Evolutionary conservation across 2,888 invertebrate species (phyloP), one percentile per base, ranked within the genome.

Genomic region (Dinocampus coccinellae): DNA sequence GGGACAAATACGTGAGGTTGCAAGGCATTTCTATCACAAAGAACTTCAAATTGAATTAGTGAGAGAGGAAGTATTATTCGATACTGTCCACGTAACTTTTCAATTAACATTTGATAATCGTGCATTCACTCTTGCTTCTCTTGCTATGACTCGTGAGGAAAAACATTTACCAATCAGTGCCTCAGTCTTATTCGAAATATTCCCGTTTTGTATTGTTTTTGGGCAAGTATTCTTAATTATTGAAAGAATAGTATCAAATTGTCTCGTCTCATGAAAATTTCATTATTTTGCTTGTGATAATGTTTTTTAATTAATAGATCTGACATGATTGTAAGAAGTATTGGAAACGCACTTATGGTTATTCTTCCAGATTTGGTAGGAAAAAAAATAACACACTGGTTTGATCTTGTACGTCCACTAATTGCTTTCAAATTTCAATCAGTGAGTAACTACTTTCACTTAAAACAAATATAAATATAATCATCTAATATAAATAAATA

Each of bases 181-280:
- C 0, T 93, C 95, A 10, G 94, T 97, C 29, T 90, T 98, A 58
- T 97, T 98, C 82, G 97, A 98, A 87, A 96, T 98, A 83, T 99
- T 99, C 87, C 98, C 99, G 1, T 99, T 99, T 90, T 97, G 97
- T 88, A 95, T 99, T 78, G 97, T 98, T 53, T 98, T 98, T 88
- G 95, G 96, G 94, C 95, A 88, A 90, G 91, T 89, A 72, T 13
- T 22, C 6, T 52, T 33, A 11, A 26, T 34, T 24, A n/a, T 22
- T 58, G 10, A 10, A 64, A 16, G 16, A 11, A 36, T 11, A 62
- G 29, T 26, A 26, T 57, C 7, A 55, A 24, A 11, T 24, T 3
- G 55, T 24, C 11, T 7, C 6, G 7, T 29, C n/a, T 29, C 1
- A 29, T 58, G 34, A 57, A 57, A 26, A 24, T 22, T 29, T 20